phyloP scores from a whole-genome alignment of 2,888 invertebrate genomes.

The Athetis lepigone region DNA sequence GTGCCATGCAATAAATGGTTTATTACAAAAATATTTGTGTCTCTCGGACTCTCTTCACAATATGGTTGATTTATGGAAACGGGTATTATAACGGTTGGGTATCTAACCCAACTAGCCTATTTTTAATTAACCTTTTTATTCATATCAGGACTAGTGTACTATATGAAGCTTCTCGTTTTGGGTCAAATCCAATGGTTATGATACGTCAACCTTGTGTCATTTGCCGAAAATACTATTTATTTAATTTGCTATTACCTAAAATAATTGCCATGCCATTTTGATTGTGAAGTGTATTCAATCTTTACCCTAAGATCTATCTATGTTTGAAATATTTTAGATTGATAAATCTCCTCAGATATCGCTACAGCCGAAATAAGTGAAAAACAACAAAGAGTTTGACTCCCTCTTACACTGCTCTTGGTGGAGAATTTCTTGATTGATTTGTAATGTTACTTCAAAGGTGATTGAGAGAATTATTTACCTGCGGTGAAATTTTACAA shows the following conservation, averaged over 20 bases:
- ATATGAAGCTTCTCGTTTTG: not conserved
- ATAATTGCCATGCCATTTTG: slow-evolving; percentile 15
- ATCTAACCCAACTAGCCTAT: not conserved
- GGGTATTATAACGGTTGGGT: no score
- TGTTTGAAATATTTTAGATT: not conserved
- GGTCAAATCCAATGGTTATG: slow-evolving; percentile 1
- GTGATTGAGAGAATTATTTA: no score
- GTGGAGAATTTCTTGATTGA: slow-evolving; percentile 10
- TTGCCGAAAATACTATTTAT: slow-evolving; percentile 6
- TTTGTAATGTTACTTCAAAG: slow-evolving; percentile 35
- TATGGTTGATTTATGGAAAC: no score
- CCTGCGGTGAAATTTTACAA: no score
- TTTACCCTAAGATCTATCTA: not conserved
- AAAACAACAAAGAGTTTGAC: not conserved
- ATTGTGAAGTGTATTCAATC: not conserved
- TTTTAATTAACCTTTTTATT: slow-evolving; percentile 7
- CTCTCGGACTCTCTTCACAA: no score
- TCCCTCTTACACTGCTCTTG: not conserved
- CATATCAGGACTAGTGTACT: not conserved
- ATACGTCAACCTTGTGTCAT: slow-evolving; percentile 19
- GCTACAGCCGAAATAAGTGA: not conserved
- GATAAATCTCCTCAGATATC: not conserved
- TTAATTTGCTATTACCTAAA: not conserved
- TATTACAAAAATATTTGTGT: no score
- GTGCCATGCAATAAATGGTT: no score